Percentiles rank a stretch among this genome's conserved stretches.
Conservation (phyloP, 1,140 invertebrate species). For the Stegodyphus dumicola region DNA sequence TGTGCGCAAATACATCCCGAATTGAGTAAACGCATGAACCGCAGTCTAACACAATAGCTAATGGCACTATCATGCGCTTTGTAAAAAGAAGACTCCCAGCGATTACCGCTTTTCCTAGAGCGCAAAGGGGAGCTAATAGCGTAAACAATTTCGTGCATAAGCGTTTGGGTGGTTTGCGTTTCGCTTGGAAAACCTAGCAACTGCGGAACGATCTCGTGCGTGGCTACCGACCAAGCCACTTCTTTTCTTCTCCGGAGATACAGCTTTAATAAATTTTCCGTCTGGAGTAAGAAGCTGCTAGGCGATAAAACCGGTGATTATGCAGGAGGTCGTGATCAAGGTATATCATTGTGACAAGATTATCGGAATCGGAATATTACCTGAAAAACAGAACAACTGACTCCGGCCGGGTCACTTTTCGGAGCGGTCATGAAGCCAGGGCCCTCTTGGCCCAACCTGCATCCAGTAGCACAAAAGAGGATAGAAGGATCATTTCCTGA, state of each 20-base stretch:
- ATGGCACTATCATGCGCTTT: too few relatives aligned
- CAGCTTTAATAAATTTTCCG: conserved; percentile 54
- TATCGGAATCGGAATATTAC: conserved; percentile 52
- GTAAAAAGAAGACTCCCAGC: too few relatives aligned
- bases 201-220: conserved; percentile 17
- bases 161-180: not conserved
- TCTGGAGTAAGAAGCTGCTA: conserved; percentile 8
- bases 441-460: not conserved
- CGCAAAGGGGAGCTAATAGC: not conserved
- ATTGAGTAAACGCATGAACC: too few relatives aligned
- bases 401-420: conserved; percentile 19
- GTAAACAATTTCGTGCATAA: not conserved
- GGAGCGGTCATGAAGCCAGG: conserved; percentile 33
- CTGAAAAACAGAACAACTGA: conserved; percentile 20
- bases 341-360: conserved; percentile 59
- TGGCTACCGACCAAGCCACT: conserved; percentile 47
- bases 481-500: not conserved
- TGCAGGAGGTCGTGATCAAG: conserved; percentile 44
- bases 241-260: conserved; percentile 22
- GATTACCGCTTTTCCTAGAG: too few relatives aligned
- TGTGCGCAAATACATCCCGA: too few relatives aligned
- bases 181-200: not conserved
- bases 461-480: not conserved
- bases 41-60: too few relatives aligned
- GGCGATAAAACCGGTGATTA: conserved; percentile 31